Conservation (phyloP, 2,888 invertebrate genomes). For the Pachycephus smyrnensis region DNA sequence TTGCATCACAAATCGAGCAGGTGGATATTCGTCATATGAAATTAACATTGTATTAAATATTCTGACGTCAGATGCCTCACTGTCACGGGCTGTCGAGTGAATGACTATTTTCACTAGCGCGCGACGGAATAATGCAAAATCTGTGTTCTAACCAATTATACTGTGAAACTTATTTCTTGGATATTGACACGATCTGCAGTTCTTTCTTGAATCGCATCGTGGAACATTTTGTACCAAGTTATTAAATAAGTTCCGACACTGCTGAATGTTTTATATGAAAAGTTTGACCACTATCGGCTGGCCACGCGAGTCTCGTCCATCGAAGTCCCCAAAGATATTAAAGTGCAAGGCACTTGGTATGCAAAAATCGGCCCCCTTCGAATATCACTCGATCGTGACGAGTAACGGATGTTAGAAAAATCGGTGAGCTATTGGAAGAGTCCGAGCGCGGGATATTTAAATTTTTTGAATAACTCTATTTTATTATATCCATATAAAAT, state of each 20-base stretch:
- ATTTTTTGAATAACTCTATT: neutral
- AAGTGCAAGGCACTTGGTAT: neutral
- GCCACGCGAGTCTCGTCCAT: neutral
- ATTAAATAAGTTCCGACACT: conserved; percentile 28
- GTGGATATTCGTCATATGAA: neutral
- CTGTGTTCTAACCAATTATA: neutral
- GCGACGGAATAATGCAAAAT: neutral
- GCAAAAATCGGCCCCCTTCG: neutral
- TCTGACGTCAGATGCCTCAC: neutral
- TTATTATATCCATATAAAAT: neutral
- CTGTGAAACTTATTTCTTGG: neutral
- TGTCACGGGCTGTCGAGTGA: neutral
- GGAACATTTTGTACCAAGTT: conserved; percentile 12
- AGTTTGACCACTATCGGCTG: conserved; percentile 18
- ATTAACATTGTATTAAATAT: neutral
- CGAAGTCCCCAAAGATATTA: neutral
- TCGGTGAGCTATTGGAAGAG: neutral
- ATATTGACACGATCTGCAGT: neutral
- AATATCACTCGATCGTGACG: neutral
- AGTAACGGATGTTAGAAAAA: neutral
- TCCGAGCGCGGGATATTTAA: neutral
- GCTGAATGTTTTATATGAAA: conserved; percentile 27
- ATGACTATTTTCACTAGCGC: neutral
- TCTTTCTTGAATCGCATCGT: neutral
- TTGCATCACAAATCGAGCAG: neutral